Evolutionary conservation across 2,113 vertebrate genomes (phyloP).

Genomic region (Telmatochromis sp.): DNA sequence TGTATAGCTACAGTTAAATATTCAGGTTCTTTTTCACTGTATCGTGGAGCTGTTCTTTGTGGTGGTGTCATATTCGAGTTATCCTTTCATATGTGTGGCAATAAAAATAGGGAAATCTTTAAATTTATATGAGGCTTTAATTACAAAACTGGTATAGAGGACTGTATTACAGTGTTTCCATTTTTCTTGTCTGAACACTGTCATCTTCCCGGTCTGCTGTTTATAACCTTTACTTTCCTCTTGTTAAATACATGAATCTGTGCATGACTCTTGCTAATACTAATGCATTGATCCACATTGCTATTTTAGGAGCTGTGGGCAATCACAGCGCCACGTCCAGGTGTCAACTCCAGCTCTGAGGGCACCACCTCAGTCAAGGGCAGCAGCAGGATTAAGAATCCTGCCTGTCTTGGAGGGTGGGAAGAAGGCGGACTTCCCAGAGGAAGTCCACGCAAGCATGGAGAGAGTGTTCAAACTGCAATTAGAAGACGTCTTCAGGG

Average conservation of each 20-base stretch:
- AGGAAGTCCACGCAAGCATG: constrained; percentile 49
- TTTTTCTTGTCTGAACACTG: neutral
- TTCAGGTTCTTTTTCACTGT: neutral
- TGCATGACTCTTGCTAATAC: neutral
- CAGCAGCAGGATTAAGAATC: constrained; percentile 36
- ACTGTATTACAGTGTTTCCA: neutral
- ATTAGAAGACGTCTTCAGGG: constrained; percentile 41
- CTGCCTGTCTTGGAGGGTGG: constrained; percentile 44
- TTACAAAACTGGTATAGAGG: neutral
- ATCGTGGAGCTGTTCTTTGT: neutral
- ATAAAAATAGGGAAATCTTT: neutral
- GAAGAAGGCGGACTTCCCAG: constrained; percentile 25
- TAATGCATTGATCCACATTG: neutral
- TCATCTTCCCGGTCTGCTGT: neutral
- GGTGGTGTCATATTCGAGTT: neutral
- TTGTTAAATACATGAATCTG: neutral
- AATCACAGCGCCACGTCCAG: constrained; percentile 48
- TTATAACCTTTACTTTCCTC: neutral
- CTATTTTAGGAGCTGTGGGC: constrained; percentile 57
- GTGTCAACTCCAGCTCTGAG: constrained; percentile 56
- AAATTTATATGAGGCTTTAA: neutral
- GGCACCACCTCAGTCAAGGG: constrained; percentile 10
- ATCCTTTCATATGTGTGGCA: neutral
- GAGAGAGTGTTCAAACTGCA: constrained; percentile 54
- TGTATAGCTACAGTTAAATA: neutral